Evolutionary conservation across 1,140 invertebrate genomes (phyloP), one percentile per base, ranked within the genome.

Genomic region (Samia ricini): DNA sequence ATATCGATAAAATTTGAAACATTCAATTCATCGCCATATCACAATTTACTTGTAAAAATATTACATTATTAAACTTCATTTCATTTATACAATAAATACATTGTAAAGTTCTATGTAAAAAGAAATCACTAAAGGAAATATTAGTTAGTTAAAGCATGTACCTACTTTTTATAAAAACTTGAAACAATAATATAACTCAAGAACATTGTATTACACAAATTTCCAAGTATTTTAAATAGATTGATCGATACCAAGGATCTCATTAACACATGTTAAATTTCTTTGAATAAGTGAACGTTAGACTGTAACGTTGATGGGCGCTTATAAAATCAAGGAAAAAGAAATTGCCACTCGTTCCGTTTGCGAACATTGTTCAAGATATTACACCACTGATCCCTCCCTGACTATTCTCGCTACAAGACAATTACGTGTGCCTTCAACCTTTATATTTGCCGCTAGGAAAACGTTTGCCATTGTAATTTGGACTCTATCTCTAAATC

Each of bases 341-440:
- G 33, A 42, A 42, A 42, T 42, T 4, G 10, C 33, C 12, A 42
- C 33, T 15, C n/a, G 4, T 42, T 42, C 33, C 33, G 15, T 23
- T 55, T n/a, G 20, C 6, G 24, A 10, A 21, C 12, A 33, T 57
- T 57, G 57, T 59, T 22, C 64, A 58, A 64, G 56, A 49, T 64
- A 61, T 83, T 83, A 78, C 80, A 74, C 78, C 78, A 84, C 64
- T 64, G 61, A 60, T 50, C 54, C 62, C 68, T 50, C 54, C 62
- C 68, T 76, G 81, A 83, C 82, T 85, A 85, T 85, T 82, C 80
- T 77, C 72, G 79, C 72, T 64, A 71, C 66, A 73, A 80, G 71
- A 76, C 33, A 64, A 80, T 84, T 79, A 78, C 79, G 69, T 76
- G 62, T 61, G n/a, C n/a, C 55, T 58, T 56, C 56, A 61, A 72